Conservation (phyloP, 2,797 vertebrate genomes). For the Thalassophryne amazonica region DNA sequence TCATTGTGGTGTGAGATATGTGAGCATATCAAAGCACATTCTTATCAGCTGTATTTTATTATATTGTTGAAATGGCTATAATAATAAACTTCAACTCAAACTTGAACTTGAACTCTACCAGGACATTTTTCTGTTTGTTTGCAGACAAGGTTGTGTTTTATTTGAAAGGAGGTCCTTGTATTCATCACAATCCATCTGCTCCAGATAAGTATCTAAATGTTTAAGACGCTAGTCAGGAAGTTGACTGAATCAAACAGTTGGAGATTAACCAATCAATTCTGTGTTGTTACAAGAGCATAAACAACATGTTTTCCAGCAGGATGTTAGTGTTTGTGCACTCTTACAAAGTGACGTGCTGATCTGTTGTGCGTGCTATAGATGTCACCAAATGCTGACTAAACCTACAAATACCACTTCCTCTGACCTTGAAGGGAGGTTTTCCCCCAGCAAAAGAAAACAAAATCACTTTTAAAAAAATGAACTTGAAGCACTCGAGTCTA, state of each 20-base stretch:
- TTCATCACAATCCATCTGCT: constrained; percentile 23
- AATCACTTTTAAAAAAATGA: fast-evolving
- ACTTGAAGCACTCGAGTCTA: too few species aligned
- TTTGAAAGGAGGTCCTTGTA: too few species aligned
- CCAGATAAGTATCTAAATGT: constrained; percentile 19
- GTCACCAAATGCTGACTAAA: background rate
- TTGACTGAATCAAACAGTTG: constrained; percentile 14
- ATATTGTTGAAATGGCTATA: too few species aligned
- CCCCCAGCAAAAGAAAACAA: background rate
- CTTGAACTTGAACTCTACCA: too few species aligned
- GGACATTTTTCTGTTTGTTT: background rate
- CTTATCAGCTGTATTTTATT: too few species aligned
- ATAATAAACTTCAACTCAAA: too few species aligned
- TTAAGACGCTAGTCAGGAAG: constrained; percentile 15
- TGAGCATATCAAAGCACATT: too few species aligned
- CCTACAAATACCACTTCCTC: constrained; percentile 2
- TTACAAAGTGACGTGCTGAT: background rate
- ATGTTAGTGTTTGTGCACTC: constrained; percentile 32
- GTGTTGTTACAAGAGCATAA: constrained; percentile 3
- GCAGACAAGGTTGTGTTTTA: background rate
- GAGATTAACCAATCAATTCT: background rate
- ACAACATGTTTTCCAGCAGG: constrained; percentile 24
- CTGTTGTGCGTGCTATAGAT: background rate
- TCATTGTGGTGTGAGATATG: too few species aligned
- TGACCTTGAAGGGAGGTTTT: background rate